A percentile compares a stretch with the other conserved stretches of the same genome.
Conservation (phyloP, 2,888 invertebrate genomes). For the Hydrotaea cyrtoneurina region DNA sequence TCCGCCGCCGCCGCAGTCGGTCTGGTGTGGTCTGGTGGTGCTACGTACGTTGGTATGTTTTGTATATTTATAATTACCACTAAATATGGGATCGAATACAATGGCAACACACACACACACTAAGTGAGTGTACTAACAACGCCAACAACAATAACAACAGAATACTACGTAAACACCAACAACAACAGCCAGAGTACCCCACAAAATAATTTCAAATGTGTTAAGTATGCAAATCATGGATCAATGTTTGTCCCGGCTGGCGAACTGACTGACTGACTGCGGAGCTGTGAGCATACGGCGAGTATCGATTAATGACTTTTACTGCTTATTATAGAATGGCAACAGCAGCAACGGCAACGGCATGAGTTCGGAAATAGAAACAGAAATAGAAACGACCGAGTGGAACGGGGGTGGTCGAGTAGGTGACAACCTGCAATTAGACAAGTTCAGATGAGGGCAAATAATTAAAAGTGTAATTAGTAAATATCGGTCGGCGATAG, state of each 20-base stretch:
- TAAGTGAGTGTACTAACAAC: slow-evolving; percentile 28
- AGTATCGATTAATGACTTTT: slow-evolving; percentile 48
- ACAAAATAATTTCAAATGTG: slow-evolving; percentile 34
- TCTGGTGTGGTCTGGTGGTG: too few relatives aligned
- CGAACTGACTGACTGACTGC: too few relatives aligned
- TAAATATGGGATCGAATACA: slow-evolving; percentile 56
- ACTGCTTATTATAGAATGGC: slow-evolving; percentile 13
- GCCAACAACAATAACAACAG: slow-evolving; percentile 15
- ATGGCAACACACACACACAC: background rate
- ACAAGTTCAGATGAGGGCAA: background rate
- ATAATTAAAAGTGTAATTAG: background rate
- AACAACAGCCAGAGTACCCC: slow-evolving; percentile 40
- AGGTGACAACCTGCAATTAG: background rate
- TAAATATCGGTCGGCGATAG: too few relatives aligned
- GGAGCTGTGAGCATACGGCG: background rate
- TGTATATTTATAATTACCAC: slow-evolving; percentile 59
- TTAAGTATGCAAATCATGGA: slow-evolving; percentile 63
- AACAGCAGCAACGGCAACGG: background rate
- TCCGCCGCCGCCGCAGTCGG: too few relatives aligned
- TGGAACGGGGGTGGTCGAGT: background rate
- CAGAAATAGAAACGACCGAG: background rate
- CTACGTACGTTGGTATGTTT: background rate
- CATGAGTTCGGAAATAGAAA: background rate
- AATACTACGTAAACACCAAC: slow-evolving; percentile 8
- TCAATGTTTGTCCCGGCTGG: slow-evolving; percentile 43